These are phyloP conservation scores for Prorops nasuta DNA, from an alignment of 1,140 invertebrate genomes.

Conservation along the genomic window DNA sequence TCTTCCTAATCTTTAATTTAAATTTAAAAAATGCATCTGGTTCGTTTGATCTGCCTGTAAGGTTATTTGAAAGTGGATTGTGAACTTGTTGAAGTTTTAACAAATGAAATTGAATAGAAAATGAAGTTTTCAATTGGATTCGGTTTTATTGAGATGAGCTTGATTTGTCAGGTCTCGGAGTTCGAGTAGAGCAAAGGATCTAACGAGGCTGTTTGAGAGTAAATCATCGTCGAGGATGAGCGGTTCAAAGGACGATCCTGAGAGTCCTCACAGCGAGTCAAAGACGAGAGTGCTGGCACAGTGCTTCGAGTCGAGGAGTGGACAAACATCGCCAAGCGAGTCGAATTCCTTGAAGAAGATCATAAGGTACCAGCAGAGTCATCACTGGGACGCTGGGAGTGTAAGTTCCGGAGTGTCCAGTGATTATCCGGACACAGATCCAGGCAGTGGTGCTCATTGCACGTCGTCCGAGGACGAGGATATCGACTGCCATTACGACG, in stretches of 20 bases:
- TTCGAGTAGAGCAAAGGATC: constrained; percentile 50
- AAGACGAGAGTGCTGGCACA: constrained; percentile 49
- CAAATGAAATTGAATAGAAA: too few species aligned
- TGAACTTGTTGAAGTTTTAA: too few species aligned
- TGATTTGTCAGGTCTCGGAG: constrained; percentile 48
- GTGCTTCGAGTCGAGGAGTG: constrained; percentile 47
- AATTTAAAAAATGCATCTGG: too few species aligned
- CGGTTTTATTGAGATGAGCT: too few species aligned
- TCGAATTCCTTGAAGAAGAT: constrained; percentile 38
- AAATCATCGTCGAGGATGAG: constrained; percentile 25
- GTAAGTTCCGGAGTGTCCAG: constrained; percentile 59
- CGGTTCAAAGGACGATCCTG: constrained; percentile 28
- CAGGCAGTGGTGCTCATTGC: constrained; percentile 44
- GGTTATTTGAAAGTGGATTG: too few species aligned
- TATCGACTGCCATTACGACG: constrained; percentile 35
- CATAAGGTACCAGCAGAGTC: constrained; percentile 26
- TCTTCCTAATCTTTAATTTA: too few species aligned
- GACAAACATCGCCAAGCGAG: constrained; percentile 44
- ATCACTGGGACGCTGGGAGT: constrained; percentile 56
- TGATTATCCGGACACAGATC: constrained; percentile 57
- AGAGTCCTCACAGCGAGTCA: constrained; percentile 36
- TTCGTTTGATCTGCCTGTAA: too few species aligned
- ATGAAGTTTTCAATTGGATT: too few species aligned
- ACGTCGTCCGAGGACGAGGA: constrained; percentile 51
- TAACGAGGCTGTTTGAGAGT: constrained; percentile 48